Percentiles rank a stretch among this genome's conserved stretches.
These are phyloP conservation scores for Shargacucullia verbasci DNA, from an alignment of 2,888 invertebrate species.

Conservation along the genomic window DNA sequence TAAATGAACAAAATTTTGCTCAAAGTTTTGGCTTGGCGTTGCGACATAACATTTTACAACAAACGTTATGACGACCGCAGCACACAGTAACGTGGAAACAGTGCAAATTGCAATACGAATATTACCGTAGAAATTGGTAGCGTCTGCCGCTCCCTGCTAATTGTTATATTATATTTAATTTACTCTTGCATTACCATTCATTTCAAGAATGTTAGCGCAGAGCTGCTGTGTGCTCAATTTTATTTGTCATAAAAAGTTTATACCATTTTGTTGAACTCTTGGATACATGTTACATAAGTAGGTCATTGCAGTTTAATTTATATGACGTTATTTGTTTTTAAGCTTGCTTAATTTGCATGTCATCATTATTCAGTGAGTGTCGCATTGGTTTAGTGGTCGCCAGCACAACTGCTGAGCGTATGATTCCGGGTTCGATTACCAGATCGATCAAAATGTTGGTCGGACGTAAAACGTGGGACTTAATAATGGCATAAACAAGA, in stretches of 20 bases:
- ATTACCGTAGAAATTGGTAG: constrained; percentile 27
- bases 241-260: constrained; percentile 2
- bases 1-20: constrained; percentile 18
- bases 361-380: too few relatives aligned
- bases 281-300: constrained; percentile 4
- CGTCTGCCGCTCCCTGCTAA: constrained; percentile 30
- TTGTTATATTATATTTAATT: constrained; percentile 46
- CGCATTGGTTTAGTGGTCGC: too few relatives aligned
- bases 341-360: constrained; percentile 31
- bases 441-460: too few relatives aligned
- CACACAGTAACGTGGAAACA: constrained; percentile 18
- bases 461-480: too few relatives aligned
- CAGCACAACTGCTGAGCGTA: too few relatives aligned
- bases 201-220: constrained; percentile 2
- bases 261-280: constrained; percentile 7
- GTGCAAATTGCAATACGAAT: constrained; percentile 43
- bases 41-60: constrained; percentile 34
- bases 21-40: constrained; percentile 8
- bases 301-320: constrained; percentile 8
- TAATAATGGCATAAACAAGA: too few relatives aligned
- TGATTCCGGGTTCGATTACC: too few relatives aligned
- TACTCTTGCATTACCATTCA: constrained; percentile 23
- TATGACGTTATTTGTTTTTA: constrained; percentile 24
- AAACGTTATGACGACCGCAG: constrained; percentile 21
- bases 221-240: constrained; percentile 7